These are phyloP conservation scores for Enteromius argenteus DNA, from an alignment of 2,797 vertebrate genomes.

Conservation along the genomic window DNA sequence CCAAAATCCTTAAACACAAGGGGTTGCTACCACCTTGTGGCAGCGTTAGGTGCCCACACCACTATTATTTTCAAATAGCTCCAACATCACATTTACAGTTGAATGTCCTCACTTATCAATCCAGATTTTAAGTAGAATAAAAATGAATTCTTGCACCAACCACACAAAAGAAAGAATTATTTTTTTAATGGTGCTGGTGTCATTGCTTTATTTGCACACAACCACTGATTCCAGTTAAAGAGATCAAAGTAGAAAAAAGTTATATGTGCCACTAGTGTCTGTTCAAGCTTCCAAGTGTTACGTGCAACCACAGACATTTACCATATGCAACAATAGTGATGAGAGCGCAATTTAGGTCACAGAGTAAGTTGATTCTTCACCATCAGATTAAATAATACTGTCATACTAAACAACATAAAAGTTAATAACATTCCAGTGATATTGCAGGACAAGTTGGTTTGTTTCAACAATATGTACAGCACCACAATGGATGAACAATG, in stretches of 20 bases:
- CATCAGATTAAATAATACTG: conserved; percentile 63
- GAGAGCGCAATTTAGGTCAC: conserved; percentile 55
- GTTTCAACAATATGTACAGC: conserved; percentile 63
- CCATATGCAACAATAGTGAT: conserved; percentile 55
- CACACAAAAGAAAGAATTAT: background rate
- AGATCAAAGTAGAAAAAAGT: conserved; percentile 60
- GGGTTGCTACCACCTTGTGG: conserved; percentile 30
- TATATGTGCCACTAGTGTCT: conserved; percentile 61
- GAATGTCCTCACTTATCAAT: background rate
- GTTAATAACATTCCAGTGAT: conserved; percentile 55
- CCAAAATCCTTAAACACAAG: background rate
- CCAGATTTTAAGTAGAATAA: background rate
- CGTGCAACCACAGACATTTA: conserved; percentile 64
- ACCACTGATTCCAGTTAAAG: conserved; percentile 63
- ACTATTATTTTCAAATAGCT: background rate
- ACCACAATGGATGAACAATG: conserved; percentile 66
- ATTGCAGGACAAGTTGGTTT: conserved; percentile 49
- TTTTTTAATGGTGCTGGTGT: conserved; percentile 49
- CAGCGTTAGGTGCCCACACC: background rate
- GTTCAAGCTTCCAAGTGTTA: conserved; percentile 58
- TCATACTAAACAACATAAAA: conserved; percentile 58
- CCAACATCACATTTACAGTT: background rate
- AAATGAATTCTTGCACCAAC: background rate
- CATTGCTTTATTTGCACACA: conserved; percentile 63
- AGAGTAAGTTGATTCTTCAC: conserved; percentile 60